Evolutionary conservation across 2,797 vertebrate species (phyloP).

Genomic region (Myotis planiceps): DNA sequence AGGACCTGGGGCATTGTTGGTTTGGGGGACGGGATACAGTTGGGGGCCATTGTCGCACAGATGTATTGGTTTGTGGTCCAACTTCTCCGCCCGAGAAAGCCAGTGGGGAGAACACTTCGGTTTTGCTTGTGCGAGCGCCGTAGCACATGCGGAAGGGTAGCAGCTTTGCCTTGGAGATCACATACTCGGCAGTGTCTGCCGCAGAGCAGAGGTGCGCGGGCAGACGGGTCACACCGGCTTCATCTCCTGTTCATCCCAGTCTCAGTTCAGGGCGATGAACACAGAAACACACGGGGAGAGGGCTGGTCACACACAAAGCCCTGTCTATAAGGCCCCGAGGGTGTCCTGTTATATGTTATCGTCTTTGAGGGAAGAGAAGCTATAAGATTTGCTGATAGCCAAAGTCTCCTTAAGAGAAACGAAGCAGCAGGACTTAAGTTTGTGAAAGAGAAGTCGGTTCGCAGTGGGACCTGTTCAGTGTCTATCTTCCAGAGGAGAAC

Average conservation of each 20-base stretch:
- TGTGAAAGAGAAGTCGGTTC: neutral
- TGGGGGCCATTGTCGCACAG: neutral
- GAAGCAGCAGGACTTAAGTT: slow-evolving; percentile 68
- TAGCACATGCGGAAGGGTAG: neutral
- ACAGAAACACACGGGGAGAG: slow-evolving; percentile 2
- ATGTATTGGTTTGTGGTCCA: slow-evolving; percentile 40
- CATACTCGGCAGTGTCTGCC: neutral
- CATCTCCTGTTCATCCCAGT: neutral
- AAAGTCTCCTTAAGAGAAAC: slow-evolving; percentile 82
- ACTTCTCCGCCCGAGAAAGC: slow-evolving; percentile 43
- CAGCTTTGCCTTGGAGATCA: slow-evolving; percentile 22
- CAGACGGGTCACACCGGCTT: slow-evolving; percentile 47
- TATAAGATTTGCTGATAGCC: slow-evolving; percentile 83
- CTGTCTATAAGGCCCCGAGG: slow-evolving; percentile 44
- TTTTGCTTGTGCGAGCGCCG: neutral
- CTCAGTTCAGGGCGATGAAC: neutral
- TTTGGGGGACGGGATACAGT: neutral
- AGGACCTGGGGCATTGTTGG: neutral
- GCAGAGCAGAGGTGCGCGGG: slow-evolving; percentile 53
- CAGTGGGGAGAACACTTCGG: slow-evolving; percentile 42
- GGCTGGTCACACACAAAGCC: slow-evolving; percentile 59
- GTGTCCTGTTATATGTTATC: slow-evolving; percentile 55
- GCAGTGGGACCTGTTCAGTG: slow-evolving; percentile 65
- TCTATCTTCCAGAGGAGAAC: slow-evolving; percentile 62
- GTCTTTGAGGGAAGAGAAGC: slow-evolving; percentile 69